phyloP scores from a whole-genome alignment of 2,888 invertebrate species.

The Magallana nippona region DNA sequence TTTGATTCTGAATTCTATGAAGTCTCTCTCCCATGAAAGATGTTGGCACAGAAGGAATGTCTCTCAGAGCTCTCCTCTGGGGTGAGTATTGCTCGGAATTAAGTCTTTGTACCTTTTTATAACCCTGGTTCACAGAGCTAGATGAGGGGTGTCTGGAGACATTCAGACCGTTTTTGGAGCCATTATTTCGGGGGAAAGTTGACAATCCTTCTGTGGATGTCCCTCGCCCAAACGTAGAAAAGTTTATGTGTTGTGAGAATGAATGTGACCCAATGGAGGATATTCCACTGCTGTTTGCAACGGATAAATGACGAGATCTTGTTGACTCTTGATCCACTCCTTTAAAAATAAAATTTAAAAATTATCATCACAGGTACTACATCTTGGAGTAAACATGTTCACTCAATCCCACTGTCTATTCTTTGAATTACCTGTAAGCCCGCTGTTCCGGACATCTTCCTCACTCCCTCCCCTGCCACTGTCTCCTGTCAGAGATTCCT shows the following conservation, averaged over 20 bases:
- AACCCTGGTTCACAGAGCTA: slow-evolving; percentile 15
- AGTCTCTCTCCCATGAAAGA: slow-evolving; percentile 15
- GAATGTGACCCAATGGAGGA: slow-evolving; percentile 43
- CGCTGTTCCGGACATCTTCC: slow-evolving; percentile 58
- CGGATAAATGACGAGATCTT: slow-evolving; percentile 44
- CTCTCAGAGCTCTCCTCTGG: slow-evolving; percentile 33
- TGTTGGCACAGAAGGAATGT: slow-evolving; percentile 48
- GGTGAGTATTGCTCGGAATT: slow-evolving; percentile 47
- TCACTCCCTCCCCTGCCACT: slow-evolving; percentile 73
- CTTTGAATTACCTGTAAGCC: slow-evolving; percentile 38
- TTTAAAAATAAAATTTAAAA: neutral
- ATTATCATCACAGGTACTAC: too few species aligned
- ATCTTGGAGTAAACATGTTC: too few species aligned
- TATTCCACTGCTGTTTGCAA: slow-evolving; percentile 47
- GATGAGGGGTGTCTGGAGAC: slow-evolving; percentile 38
- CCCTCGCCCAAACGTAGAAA: slow-evolving; percentile 51
- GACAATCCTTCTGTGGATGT: slow-evolving; percentile 35
- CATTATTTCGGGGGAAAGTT: slow-evolving; percentile 47
- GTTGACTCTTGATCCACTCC: slow-evolving; percentile 22
- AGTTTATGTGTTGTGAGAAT: slow-evolving; percentile 38
- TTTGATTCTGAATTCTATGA: slow-evolving; percentile 43
- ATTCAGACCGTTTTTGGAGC: slow-evolving; percentile 39
- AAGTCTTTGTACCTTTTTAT: slow-evolving; percentile 47
- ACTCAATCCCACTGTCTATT: too few species aligned
- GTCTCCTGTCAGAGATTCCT: slow-evolving; percentile 68